Base-by-base conservation (phyloP, 1,140 invertebrate species). In the Sesamia nonagrioides region DNA sequence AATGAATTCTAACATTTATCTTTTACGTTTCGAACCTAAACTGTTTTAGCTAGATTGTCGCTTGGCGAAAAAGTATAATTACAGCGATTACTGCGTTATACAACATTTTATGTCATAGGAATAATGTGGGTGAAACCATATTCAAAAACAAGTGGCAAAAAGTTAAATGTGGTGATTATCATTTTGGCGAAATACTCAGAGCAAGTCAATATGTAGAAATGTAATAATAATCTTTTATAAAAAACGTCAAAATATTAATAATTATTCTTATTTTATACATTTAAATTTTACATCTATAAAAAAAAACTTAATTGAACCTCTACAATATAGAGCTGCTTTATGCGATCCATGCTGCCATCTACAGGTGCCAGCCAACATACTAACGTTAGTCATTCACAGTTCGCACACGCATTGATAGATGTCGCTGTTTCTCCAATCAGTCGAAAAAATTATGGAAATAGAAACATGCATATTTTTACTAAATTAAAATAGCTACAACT, bases 331-430 rank as follows among this genome's bases (percentile, higher is more conserved):
- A 45, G 8, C 42, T 11, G 15, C 13, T 2, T 15, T n/a, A 13
- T 50, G 45, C 15, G 45, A n/a, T 7, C 17, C 37, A 17, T 45
- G 61, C 61, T 66, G 61, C 61, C 37, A 66, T 66, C 61, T 66
- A 17, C n/a, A 42, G 1, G 61, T 42, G 18, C 11, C 21, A 66
- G 42, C 37, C 9, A 17, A 45, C 61, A 66, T 66, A 66, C 2
- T 1, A 42, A 42, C 61, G 33, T 18, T 18, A 18, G 50, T 61
- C 5, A 11, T 66, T 37, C 37, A 13, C 8, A 40, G 35, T 58
- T 33, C 56, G 33, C 56, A 60, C 56, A 50, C 45, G 61, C 61
- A 66, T 66, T 42, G 37, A 42, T 66, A 66, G 61, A 66, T 45
- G 61, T 42, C 61, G 61, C 61, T 66, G 17, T 18, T 21, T 17